Percentiles rank a stretch among this genome's conserved stretches.
Evolutionary conservation across 2,797 vertebrate genomes (phyloP).

Genomic region (Mastacembelus armatus): DNA sequence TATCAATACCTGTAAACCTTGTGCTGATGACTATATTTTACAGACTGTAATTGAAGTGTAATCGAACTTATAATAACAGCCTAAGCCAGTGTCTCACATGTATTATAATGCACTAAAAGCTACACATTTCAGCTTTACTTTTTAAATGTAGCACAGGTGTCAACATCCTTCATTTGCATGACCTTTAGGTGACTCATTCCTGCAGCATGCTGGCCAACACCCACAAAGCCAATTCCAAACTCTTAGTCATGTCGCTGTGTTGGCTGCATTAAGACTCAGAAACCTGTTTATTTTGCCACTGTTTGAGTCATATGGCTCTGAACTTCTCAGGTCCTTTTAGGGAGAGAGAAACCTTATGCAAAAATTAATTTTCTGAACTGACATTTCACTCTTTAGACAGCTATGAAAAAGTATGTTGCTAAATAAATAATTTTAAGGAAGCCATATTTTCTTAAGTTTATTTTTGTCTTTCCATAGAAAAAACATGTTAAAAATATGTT

Average conservation of each 20-base stretch:
- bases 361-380: not conserved
- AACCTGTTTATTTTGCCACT: constrained; percentile 21
- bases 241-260: constrained; percentile 49
- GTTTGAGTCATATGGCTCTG: constrained; percentile 10
- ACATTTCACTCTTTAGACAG: constrained; percentile 5
- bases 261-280: constrained; percentile 23
- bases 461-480: not conserved
- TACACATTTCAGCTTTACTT: constrained; percentile 8
- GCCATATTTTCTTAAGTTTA: not conserved
- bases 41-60: not conserved
- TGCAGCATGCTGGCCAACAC: constrained; percentile 33
- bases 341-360: not conserved
- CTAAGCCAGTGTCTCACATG: not conserved
- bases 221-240: constrained; percentile 35
- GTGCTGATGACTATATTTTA: not conserved
- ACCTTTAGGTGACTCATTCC: constrained; percentile 58
- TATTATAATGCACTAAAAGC: not conserved
- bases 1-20: no score
- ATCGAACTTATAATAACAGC: not conserved
- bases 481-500: not conserved
- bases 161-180: constrained; percentile 36
- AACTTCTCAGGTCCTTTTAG: constrained; percentile 14
- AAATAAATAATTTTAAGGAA: not conserved
- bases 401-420: not conserved
- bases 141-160: constrained; percentile 34